phyloP scores from a whole-genome alignment of 2,888 invertebrate species.

The Tiliacea aurago region DNA sequence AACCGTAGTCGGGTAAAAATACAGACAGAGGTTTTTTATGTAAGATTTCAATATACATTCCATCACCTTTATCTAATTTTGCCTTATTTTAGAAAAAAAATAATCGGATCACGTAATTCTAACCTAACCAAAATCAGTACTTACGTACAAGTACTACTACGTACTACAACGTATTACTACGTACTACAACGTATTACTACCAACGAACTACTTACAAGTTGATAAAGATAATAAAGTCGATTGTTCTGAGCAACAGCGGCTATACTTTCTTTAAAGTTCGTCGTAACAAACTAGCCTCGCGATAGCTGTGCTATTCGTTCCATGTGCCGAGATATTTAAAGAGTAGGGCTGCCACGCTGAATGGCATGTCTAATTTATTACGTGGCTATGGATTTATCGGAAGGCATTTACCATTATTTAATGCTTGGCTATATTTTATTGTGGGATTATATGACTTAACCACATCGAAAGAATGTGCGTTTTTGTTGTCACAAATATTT shows the following conservation, averaged over 20 bases:
- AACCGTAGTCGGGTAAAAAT: no score
- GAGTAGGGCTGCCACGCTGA: constrained; percentile 44
- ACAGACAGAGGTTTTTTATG: no score
- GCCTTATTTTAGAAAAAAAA: no score
- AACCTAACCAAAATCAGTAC: no score
- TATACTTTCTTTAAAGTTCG: constrained; percentile 63
- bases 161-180: no score
- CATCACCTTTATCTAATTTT: no score
- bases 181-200: no score
- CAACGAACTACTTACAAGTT: not conserved
- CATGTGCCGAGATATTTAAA: constrained; percentile 59
- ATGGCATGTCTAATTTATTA: constrained; percentile 6
- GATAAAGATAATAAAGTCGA: constrained; percentile 39
- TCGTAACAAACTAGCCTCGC: constrained; percentile 61
- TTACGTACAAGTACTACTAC: no score
- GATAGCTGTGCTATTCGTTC: constrained; percentile 54
- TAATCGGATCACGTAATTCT: no score
- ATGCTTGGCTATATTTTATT: constrained; percentile 15
- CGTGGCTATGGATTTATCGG: not conserved
- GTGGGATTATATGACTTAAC: not conserved
- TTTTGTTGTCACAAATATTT: not conserved
- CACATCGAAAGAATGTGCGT: not conserved
- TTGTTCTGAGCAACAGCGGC: constrained; percentile 50
- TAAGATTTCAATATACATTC: no score
- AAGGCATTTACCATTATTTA: constrained; percentile 14